These are phyloP conservation scores for Ceratitis capitata DNA, from an alignment of 1,140 invertebrate genomes.

Conservation along the genomic window DNA sequence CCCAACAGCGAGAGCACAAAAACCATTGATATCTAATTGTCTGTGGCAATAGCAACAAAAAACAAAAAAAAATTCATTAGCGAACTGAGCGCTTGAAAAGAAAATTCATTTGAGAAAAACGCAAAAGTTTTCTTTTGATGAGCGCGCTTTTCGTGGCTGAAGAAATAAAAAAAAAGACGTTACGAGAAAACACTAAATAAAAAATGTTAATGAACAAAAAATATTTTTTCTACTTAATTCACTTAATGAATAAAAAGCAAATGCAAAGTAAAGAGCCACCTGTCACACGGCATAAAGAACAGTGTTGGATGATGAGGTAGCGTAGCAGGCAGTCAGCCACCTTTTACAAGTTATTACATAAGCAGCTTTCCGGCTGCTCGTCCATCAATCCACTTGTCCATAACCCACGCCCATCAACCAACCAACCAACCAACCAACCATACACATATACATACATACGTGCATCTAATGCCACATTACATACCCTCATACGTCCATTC, in stretches of 20 bases:
- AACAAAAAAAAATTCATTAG: neutral
- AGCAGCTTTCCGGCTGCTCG: neutral
- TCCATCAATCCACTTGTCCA: slow-evolving; percentile 35
- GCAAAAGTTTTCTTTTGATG: slow-evolving; percentile 37
- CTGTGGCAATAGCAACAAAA: neutral
- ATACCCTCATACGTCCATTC: neutral
- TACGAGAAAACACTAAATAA: neutral
- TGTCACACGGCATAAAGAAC: neutral
- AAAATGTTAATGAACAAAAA: slow-evolving; percentile 43
- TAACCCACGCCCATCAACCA: too few relatives aligned
- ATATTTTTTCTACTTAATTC: slow-evolving; percentile 43
- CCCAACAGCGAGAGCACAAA: neutral
- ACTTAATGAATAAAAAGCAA: slow-evolving; percentile 44
- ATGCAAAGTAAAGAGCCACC: slow-evolving; percentile 20
- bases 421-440: too few relatives aligned
- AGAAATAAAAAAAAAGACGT: neutral
- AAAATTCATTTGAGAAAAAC: slow-evolving; percentile 35
- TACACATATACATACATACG: neutral
- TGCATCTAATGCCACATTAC: neutral
- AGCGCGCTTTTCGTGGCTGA: neutral
- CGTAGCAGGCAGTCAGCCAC: neutral
- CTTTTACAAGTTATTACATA: neutral
- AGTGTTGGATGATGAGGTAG: neutral
- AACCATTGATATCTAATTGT: slow-evolving; percentile 16
- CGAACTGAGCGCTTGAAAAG: too few relatives aligned